These are phyloP conservation scores for Butastur rufipennis DNA, from an alignment of 2,113 vertebrate species.

Conservation along the genomic window DNA sequence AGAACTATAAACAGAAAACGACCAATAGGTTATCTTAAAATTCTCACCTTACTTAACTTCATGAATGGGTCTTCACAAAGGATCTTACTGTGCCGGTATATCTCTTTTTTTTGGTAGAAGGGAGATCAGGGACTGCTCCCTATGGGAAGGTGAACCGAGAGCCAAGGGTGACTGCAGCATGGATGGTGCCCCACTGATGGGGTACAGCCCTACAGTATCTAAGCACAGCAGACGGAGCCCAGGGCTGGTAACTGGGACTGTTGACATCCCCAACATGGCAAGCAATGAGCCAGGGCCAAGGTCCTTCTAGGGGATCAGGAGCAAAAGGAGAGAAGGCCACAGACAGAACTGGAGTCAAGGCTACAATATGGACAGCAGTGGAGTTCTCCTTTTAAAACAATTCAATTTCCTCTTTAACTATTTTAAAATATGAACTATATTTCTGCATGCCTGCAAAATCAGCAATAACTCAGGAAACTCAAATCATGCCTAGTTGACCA, in stretches of 20 bases:
- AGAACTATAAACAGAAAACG: not conserved
- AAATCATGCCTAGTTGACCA: not conserved
- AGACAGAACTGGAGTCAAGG: not conserved
- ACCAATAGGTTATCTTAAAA: not conserved
- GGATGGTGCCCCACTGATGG: not conserved
- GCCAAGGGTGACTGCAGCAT: not conserved
- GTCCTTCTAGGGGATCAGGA: not conserved
- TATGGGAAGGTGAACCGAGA: not conserved
- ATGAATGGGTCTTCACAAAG: not conserved
- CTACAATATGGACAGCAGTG: not conserved
- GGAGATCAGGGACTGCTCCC: not conserved
- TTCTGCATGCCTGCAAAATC: not conserved
- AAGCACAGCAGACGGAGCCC: not conserved
- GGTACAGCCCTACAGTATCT: not conserved
- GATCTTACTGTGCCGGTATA: not conserved
- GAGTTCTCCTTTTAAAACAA: not conserved
- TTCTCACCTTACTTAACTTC: not conserved
- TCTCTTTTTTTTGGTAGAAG: not conserved
- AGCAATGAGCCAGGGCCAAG: not conserved
- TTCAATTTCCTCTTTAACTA: not conserved
- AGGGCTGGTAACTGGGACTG: not conserved
- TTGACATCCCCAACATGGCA: not conserved
- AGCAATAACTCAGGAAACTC: not conserved
- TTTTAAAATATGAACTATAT: not conserved
- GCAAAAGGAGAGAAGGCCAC: not conserved